Percentiles rank a stretch among this genome's conserved stretches.
phyloP scores from a whole-genome alignment of 1,140 invertebrate species.

The Ceratoteleas bidentatus region DNA sequence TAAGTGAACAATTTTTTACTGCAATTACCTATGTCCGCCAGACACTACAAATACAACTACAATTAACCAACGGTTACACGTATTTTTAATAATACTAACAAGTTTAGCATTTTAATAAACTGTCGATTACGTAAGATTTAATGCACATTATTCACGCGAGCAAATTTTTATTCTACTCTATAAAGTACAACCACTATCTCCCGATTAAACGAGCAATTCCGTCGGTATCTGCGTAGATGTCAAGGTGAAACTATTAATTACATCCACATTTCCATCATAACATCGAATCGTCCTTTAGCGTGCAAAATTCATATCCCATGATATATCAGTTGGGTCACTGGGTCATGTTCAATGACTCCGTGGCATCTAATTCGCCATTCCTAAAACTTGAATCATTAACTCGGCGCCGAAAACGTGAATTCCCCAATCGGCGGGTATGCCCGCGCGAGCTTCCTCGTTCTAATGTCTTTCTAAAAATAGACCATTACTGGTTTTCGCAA shows the following conservation, averaged over 20 bases:
- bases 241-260: conserved; percentile 16
- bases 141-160: no score
- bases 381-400: conserved; percentile 24
- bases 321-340: conserved; percentile 42
- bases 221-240: conserved; percentile 7
- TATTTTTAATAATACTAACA: background rate
- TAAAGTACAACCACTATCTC: background rate
- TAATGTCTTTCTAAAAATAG: conserved; percentile 67
- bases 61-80: no score
- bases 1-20: no score
- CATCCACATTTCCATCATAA: conserved; percentile 20
- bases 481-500: conserved; percentile 67
- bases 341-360: conserved; percentile 42
- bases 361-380: conserved; percentile 22
- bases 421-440: conserved; percentile 21
- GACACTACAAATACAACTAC: no score
- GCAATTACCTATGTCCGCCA: no score
- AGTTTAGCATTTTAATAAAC: background rate
- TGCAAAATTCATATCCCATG: conserved; percentile 27
- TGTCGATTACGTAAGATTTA: no score
- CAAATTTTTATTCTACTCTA: background rate
- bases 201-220: background rate
- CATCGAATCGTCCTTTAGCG: background rate
- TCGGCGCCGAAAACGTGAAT: conserved; percentile 16
- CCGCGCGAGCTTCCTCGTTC: conserved; percentile 35